Evolutionary conservation across 2,797 vertebrate species (phyloP), one percentile per base, ranked within the genome.

Genomic region (Eulemur rubriventer): DNA sequence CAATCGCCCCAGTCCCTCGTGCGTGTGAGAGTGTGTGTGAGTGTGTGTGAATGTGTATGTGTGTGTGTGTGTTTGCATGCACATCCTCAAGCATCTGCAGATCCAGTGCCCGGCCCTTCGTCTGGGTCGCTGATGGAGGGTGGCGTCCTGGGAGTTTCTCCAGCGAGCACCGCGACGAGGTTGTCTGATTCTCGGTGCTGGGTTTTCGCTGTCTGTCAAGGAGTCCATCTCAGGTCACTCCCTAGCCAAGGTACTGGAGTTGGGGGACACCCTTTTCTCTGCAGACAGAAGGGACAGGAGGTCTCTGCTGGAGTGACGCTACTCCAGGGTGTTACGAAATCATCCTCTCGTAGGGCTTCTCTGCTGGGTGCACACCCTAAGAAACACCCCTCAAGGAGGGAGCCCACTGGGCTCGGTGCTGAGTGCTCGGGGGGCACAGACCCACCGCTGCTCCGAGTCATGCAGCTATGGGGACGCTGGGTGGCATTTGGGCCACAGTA

Each of bases 381-480:
- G 57, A 80, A 69, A n/a, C 24, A 6, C 4, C 46, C 46, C 30
- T 14, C 6, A 0, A 14, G 43, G 18, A 7, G 0, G 38, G 30
- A n/a, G 20, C 18, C 16, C 0, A 1, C 4, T 13, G 59, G 28
- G 20, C 33, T 59, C 2, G 2, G 4, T 24, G 46, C 50, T 43
- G 13, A 46, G 22, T 11, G 13, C 24, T 2, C 0, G 14, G 7
- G 26, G 14, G 7, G 33, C 17, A 1, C 3, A 20, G 75, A 8
- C 14, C 14, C 6, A 0, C 14, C 8, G 10, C 13, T 4, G 24
- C 12, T 41, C 14, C 50, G 30, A 38, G 26, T 50, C 2, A 1
- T 1, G 12, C 6, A 24, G 69, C 9, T 33, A 1, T 12, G 0
- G 8, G 14, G 14, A 16, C 0, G 8, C 4, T 2, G 35, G 41